A percentile compares a stretch with the other conserved stretches of the same genome.
phyloP scores from a whole-genome alignment of 2,113 vertebrate genomes.

The Zapus hudsonius region DNA sequence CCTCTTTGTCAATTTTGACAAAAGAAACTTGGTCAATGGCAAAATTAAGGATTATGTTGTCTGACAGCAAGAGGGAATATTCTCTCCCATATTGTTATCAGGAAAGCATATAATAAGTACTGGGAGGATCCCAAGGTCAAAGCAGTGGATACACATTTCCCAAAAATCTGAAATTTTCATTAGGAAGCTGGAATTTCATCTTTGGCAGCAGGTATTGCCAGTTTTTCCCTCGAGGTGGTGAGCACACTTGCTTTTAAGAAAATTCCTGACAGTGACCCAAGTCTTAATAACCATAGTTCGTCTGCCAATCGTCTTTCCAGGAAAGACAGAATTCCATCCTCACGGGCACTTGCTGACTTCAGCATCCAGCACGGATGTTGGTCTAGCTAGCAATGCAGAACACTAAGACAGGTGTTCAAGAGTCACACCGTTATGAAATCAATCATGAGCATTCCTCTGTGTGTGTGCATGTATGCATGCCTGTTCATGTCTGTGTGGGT shows the following conservation, averaged over 20 bases:
- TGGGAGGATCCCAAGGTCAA: not conserved
- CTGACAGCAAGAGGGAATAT: not conserved
- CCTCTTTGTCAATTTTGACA: not conserved
- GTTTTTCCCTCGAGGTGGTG: not conserved
- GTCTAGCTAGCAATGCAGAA: not conserved
- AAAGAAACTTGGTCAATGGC: not conserved
- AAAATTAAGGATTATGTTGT: not conserved
- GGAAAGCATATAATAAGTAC: not conserved
- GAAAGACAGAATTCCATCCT: not conserved
- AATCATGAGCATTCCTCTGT: not conserved
- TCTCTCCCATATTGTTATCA: not conserved
- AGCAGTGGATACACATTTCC: not conserved
- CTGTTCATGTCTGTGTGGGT: too few relatives aligned
- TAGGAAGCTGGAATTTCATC: not conserved
- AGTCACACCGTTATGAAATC: not conserved
- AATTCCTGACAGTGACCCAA: not conserved
- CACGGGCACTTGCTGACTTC: not conserved
- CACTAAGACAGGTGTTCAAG: not conserved
- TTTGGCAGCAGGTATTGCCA: not conserved
- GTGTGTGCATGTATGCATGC: too few relatives aligned
- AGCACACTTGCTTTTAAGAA: not conserved
- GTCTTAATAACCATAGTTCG: not conserved
- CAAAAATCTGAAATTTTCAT: not conserved
- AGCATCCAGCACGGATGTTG: not conserved
- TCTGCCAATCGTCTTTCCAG: not conserved